Conservation (phyloP, 2,797 vertebrate genomes). For the Anguilla megastoma region DNA sequence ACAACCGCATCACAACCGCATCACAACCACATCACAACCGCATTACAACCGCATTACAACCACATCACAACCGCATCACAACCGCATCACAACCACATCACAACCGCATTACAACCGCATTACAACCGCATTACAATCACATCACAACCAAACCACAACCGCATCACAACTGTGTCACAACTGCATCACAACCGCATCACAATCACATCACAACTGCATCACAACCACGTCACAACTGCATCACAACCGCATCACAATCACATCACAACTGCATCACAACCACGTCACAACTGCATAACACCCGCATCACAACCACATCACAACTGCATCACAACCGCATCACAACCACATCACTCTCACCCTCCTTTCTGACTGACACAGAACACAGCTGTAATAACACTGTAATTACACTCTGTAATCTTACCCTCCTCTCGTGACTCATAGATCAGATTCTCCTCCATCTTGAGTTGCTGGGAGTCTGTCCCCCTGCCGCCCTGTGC, state of each 20-base stretch:
- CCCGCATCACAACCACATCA: too few species aligned
- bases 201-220: background rate
- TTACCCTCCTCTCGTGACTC: conserved; percentile 80
- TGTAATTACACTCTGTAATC: background rate
- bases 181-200: background rate
- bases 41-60: background rate
- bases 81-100: background rate
- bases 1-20: background rate
- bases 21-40: background rate
- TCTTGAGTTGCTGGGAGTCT: conserved; percentile 58
- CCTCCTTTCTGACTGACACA: background rate
- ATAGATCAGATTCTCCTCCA: conserved; percentile 91
- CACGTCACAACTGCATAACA: too few species aligned
- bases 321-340: too few species aligned
- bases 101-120: background rate
- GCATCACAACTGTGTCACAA: background rate
- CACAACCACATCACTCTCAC: too few species aligned
- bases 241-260: background rate
- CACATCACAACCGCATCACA: background rate
- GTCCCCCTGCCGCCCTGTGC: conserved; percentile 45
- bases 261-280: too few species aligned
- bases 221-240: background rate
- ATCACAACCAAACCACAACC: background rate
- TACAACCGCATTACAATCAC: background rate
- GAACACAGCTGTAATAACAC: background rate